phyloP scores from a whole-genome alignment of 2,888 invertebrate species.

The Amorpha juglandis region DNA sequence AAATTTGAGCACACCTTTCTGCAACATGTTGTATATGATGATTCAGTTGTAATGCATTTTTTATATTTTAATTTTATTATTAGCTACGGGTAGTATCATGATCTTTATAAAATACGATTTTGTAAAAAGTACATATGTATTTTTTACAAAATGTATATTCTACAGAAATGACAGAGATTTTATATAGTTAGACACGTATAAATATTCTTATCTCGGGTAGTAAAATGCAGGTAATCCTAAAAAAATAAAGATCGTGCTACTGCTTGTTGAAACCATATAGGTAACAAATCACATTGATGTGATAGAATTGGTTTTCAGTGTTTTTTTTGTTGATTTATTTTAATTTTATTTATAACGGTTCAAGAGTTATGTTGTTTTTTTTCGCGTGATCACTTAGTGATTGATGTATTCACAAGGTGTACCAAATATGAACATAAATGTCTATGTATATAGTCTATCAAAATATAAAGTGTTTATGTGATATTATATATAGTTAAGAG shows the following conservation, averaged over 20 bases:
- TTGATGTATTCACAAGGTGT: conserved; percentile 62
- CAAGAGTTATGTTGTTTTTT: conserved; percentile 34
- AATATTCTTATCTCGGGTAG: too few species aligned
- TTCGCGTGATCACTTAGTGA: conserved; percentile 58
- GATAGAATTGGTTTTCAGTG: conserved; percentile 6
- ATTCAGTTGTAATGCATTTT: conserved; percentile 21
- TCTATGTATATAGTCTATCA: conserved; percentile 78
- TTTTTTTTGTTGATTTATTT: conserved; percentile 28
- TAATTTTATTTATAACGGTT: conserved; percentile 31
- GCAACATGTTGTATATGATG: too few species aligned
- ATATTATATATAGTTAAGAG: conserved; percentile 83
- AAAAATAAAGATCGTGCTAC: not conserved
- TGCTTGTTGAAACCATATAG: not conserved
- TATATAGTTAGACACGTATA: too few species aligned
- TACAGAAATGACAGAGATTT: too few species aligned
- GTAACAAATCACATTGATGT: not conserved
- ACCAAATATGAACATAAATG: conserved; percentile 65
- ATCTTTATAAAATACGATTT: not conserved
- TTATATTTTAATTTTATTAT: not conserved
- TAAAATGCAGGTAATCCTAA: too few species aligned
- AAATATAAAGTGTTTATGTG: conserved; percentile 83
- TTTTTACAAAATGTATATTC: too few species aligned
- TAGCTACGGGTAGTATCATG: not conserved
- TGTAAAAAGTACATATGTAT: not conserved
- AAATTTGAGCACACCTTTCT: too few species aligned